These are phyloP conservation scores for Whitmania pigra DNA, from an alignment of 1,140 invertebrate species.

Conservation along the genomic window DNA sequence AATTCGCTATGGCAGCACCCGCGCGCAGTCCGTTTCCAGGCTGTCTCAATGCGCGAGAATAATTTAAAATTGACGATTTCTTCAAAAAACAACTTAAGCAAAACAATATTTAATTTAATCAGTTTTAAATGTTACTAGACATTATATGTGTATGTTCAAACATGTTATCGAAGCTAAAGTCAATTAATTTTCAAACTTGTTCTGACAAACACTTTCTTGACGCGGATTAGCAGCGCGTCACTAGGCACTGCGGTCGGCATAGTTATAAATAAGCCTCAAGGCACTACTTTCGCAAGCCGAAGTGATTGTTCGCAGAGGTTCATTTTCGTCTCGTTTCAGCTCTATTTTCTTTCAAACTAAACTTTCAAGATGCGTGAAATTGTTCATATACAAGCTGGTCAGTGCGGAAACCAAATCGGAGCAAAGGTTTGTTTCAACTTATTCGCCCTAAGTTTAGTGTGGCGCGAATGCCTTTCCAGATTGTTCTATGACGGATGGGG, in stretches of 20 bases:
- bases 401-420: conserved; percentile 21
- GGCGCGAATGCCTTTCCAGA: too few relatives aligned
- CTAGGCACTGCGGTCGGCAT: neutral
- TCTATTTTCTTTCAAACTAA: neutral
- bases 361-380: conserved; percentile 20
- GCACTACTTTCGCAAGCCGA: neutral
- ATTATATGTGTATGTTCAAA: too few relatives aligned
- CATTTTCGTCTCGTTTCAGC: neutral
- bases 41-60: conserved; percentile 1
- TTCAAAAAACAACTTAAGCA: neutral
- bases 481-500: too few relatives aligned
- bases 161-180: too few relatives aligned
- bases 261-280: neutral
- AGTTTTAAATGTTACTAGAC: too few relatives aligned
- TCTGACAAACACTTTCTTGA: neutral
- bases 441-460: too few relatives aligned
- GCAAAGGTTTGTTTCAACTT: conserved; percentile 11
- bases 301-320: neutral
- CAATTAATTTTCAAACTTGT: too few relatives aligned
- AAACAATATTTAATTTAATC: too few relatives aligned
- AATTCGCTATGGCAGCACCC: conserved; percentile 2
- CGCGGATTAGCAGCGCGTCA: neutral
- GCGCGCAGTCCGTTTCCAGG: conserved; percentile 3
- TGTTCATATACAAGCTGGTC: conserved; percentile 21
- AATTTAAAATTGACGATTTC: neutral